Evolutionary conservation across 1,140 invertebrate species (phyloP).

Genomic region (Andrena cerasifolii): DNA sequence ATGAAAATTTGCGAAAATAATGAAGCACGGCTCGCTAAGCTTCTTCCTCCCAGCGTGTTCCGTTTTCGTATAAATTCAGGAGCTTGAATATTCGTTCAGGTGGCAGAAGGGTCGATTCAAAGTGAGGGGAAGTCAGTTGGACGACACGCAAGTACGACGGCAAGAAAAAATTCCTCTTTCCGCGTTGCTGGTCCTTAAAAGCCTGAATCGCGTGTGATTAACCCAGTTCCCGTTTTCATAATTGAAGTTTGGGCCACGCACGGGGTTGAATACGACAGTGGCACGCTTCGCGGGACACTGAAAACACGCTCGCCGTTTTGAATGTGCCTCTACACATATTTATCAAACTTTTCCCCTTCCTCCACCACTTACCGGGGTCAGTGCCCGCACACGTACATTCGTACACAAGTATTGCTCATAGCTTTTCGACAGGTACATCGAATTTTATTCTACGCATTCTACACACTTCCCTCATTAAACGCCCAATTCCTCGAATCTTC

Average conservation of each 20-base stretch:
- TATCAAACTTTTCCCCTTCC: background rate
- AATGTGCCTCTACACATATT: background rate
- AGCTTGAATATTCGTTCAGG: no score
- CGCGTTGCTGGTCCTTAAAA: background rate
- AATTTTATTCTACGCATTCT: background rate
- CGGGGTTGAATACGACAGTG: constrained; percentile 13
- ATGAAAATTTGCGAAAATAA: constrained; percentile 21
- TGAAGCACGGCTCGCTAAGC: background rate
- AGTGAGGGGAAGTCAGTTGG: no score
- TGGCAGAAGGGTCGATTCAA: no score
- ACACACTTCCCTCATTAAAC: background rate
- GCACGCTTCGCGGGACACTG: background rate
- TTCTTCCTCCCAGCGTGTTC: background rate
- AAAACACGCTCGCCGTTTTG: background rate
- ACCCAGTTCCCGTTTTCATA: constrained; percentile 28
- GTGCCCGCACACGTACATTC: background rate
- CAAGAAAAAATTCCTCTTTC: background rate
- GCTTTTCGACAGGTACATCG: background rate
- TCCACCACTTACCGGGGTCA: background rate
- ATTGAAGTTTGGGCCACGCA: constrained; percentile 33
- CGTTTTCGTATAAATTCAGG: background rate
- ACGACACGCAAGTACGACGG: background rate
- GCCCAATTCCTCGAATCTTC: background rate
- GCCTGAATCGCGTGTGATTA: constrained; percentile 34
- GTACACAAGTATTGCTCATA: background rate